phyloP scores from a whole-genome alignment of 2,797 vertebrate genomes.

The Gymnopithys bicolor region DNA sequence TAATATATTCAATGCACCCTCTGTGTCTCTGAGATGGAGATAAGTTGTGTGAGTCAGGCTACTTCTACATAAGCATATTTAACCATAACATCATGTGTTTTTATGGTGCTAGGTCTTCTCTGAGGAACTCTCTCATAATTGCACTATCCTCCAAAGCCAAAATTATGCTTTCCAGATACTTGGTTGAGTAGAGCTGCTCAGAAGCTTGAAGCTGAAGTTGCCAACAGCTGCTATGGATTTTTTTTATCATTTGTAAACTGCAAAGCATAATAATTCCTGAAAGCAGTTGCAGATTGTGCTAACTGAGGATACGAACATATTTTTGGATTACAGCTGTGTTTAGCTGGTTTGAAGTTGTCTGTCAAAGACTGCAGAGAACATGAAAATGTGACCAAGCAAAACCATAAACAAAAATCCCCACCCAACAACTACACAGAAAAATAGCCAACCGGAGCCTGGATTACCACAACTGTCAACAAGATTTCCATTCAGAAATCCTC shows the following conservation, averaged over 20 bases:
- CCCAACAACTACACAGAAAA: constrained; percentile 15
- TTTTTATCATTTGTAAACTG: neutral
- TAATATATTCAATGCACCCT: constrained; percentile 20
- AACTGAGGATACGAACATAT: neutral
- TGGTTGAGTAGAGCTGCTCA: neutral
- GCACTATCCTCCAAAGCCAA: neutral
- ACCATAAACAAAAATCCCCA: constrained; percentile 29
- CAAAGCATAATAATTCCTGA: neutral
- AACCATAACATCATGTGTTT: fast-evolving
- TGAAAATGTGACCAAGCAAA: constrained; percentile 33
- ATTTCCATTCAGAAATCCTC: constrained; percentile 66
- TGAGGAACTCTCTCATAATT: neutral
- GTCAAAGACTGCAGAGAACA: constrained; percentile 8
- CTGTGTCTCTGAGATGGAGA: neutral
- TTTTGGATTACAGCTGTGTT: constrained; percentile 2
- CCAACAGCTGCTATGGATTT: neutral
- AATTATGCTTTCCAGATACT: neutral
- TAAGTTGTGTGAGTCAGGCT: neutral
- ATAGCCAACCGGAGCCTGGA: neutral
- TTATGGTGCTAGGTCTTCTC: neutral
- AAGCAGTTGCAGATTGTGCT: neutral
- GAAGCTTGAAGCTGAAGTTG: neutral
- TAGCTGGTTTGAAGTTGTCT: neutral
- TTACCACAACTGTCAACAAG: constrained; percentile 57
- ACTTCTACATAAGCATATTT: neutral